These are phyloP conservation scores for Stegostoma tigrinum DNA, from an alignment of 2,113 vertebrate genomes.

Conservation along the genomic window DNA sequence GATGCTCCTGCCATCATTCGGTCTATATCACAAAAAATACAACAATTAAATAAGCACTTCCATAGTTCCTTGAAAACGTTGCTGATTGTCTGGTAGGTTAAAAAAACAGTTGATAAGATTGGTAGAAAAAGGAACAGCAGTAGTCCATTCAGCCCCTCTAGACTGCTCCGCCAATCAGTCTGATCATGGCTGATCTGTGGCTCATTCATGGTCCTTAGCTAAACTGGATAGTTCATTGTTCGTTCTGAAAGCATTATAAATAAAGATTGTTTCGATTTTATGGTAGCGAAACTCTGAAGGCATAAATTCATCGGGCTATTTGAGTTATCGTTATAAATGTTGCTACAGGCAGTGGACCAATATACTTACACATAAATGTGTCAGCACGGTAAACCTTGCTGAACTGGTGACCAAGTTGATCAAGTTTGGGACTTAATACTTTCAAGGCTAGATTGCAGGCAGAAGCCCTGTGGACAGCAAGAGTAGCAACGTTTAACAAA, in stretches of 20 bases:
- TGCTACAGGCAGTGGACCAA: background rate
- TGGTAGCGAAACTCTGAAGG: background rate
- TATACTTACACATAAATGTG: slow-evolving; percentile 59
- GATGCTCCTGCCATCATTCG: slow-evolving; percentile 64
- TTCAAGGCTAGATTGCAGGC: slow-evolving; percentile 68
- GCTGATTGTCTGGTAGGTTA: background rate
- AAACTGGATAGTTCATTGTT: background rate
- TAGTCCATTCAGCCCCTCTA: too few species aligned
- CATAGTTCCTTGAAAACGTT: background rate
- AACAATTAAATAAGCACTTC: background rate
- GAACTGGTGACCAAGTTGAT: slow-evolving; percentile 56
- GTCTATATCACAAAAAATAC: slow-evolving; percentile 49
- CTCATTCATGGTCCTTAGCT: background rate
- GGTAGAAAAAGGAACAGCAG: too few species aligned
- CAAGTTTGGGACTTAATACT: slow-evolving; percentile 57
- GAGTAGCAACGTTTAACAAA: background rate
- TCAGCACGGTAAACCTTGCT: slow-evolving; percentile 60
- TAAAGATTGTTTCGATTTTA: background rate
- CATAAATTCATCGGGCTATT: background rate
- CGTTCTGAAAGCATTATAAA: background rate
- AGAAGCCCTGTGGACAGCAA: slow-evolving; percentile 56
- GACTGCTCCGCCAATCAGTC: too few species aligned
- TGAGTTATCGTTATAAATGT: background rate
- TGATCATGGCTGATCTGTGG: too few species aligned
- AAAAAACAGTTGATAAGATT: background rate